Base-by-base conservation (phyloP, 2,113 vertebrate species). In the Xyliphius kryptos region DNA sequence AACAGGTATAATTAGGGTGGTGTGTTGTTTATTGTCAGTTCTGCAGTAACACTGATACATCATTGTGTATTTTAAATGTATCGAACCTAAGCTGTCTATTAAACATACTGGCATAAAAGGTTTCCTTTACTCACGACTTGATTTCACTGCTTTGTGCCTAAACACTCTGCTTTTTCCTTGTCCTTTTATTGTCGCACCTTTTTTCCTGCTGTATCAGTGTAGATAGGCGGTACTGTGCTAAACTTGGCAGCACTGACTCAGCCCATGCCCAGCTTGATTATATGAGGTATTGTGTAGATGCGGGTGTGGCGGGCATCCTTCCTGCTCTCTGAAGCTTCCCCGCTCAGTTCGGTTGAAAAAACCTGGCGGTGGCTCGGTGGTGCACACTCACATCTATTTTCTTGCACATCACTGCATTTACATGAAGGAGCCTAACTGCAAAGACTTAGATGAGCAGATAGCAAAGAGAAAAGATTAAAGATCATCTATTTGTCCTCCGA, bases 401-500 rank as follows among this genome's bases (percentile, higher is more conserved):
- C 53, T 47, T 41, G 37, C 53, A 50, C 67, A 50, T 46, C 16
- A 6, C 9, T 36, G 43, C 55, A 36, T 56, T 44, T 36, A 41
- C 5, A 43, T 38, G 38, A 50, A n/a, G 44, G 15, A 32, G 47
- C 37, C 10, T 36, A 22, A 43, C 37, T 43, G 20, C 38, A 53
- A 50, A 54, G 15, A 61, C 56, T 36, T n/a, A 17, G 36, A 51
- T 26, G 57, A 61, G 62, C 71, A 73, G 62, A 69, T 73, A 47
- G 71, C 52, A 61, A 62, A 19, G 61, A 48, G 49, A 52, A 21
- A 60, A 69, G 56, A 38, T 26, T 6, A 12, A 10, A 61, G 38
- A 17, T 13, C n/a, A 7, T 65, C 58, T 57, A 52, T 63, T 53
- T 54, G 44, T 41, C 49, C 41, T 21, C 44, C 17, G 26, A 58